phyloP scores from a whole-genome alignment of 2,888 invertebrate species.

The Papilio elwesi region DNA sequence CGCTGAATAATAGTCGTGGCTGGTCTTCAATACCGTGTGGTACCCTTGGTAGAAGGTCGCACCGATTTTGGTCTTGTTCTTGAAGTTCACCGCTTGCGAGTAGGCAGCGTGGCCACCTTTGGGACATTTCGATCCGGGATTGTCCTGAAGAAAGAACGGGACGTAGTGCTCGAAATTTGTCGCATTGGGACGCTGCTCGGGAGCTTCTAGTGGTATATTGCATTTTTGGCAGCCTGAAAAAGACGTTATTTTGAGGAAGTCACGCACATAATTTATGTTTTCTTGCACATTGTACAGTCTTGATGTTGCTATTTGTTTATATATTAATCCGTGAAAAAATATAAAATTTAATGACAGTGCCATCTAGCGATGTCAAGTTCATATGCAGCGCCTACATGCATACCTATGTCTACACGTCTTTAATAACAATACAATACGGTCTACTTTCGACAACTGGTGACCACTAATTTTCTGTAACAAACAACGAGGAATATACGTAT shows the following conservation, averaged over 20 bases:
- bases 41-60: constrained; percentile 95
- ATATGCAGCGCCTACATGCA: too few species aligned
- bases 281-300: too few species aligned
- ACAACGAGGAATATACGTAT: too few species aligned
- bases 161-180: constrained; percentile 88
- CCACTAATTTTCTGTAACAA: too few species aligned
- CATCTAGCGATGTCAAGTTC: too few species aligned
- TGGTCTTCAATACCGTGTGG: constrained; percentile 95
- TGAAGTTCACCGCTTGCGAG: constrained; percentile 87
- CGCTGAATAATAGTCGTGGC: constrained; percentile 95
- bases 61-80: constrained; percentile 82
- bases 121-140: constrained; percentile 88
- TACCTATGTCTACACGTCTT: too few species aligned
- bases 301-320: too few species aligned
- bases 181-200: constrained; percentile 85
- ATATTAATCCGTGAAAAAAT: too few species aligned
- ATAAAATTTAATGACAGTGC: too few species aligned
- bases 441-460: too few species aligned
- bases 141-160: constrained; percentile 92
- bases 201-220: constrained; percentile 73
- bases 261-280: too few species aligned
- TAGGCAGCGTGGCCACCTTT: constrained; percentile 95
- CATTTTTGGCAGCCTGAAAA: constrained; percentile 72
- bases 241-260: constrained; percentile 33
- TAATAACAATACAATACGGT: too few species aligned